Base-by-base conservation (phyloP, 2,797 vertebrate species). In the Anas acuta region DNA sequence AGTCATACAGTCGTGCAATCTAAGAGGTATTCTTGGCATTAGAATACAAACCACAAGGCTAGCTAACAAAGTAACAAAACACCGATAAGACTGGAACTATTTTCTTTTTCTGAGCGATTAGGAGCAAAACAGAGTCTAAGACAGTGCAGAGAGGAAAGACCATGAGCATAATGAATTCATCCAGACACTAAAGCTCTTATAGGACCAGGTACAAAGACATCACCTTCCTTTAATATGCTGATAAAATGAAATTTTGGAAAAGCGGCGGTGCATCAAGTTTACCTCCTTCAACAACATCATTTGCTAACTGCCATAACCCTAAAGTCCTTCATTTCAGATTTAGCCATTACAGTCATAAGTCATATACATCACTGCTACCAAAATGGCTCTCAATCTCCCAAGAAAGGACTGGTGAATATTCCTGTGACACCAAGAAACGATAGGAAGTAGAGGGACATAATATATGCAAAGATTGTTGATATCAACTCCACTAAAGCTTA, bases 311-410 rank as follows among this genome's bases (percentile, higher is more conserved):
- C 35, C 45, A 61, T 57, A 77, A 83, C 5, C 13, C 4, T 0
- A 13, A 25, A 70, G 2, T 49, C 26, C 25, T 13, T 65, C 17
- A 54, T 78, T 85, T 89, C 45, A 75, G 32, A 41, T 76, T 39
- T 23, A 58, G 9, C 37, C 54, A 33, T 28, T 7, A 15, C 30
- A 30, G 54, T 35, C 0, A 0, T 23, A 89, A 77, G 8, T 6
- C 47, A 14, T 18, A 33, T 19, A 14, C 16, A 33, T 19, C 82
- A 17, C 51, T 73, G 54, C 51, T 89, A n/a, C 53, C 47, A 53
- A 64, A 90, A 85, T 30, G n/a, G 9, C 26, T 78, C 92, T 90
- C 25, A 10, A 22, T 75, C 80, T 76, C 33, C 67, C 76, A 45
- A 66, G 12, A 23, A 89, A 82, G 9, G 7, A 2, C 8, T 43